Evolutionary conservation across 2,113 vertebrate genomes (phyloP), one percentile per base, ranked within the genome.

Genomic region (Gambusia holbrooki): DNA sequence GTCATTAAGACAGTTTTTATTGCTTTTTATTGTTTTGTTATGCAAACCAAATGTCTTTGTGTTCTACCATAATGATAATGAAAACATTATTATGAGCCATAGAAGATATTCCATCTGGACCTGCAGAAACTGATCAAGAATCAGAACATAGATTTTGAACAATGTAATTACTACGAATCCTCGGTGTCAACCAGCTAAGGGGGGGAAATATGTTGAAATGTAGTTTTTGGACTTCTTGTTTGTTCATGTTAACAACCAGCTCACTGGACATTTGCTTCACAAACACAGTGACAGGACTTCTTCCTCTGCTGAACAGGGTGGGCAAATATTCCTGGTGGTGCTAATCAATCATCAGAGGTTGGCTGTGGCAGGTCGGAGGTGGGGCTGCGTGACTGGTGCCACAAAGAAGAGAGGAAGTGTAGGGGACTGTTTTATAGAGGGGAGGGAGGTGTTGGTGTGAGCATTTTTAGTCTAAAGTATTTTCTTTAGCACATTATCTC

Each of bases 341-440:
- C 89, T 85, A 85, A 88, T 90, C 92, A 92, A 89, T 90, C 90
- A 85, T 74, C 83, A n/a, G 71, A 58, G 74, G 37, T 42, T 1
- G 28, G 71, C 80, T 76, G 64, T 7, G 0, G 63, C 4, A n/a
- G 89, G 90, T 89, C 90, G 88, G 76, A 88, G 87, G 81, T 84
- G 75, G 64, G 82, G 32, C 60, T 62, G 82, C 72, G 48, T 89
- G 88, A 42, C 40, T 75, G 88, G 76, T 22, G 66, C 73, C 72
- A 89, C 72, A 89, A 80, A 83, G 82, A 58, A 66, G 81, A 80
- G 71, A 86, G 90, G 88, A 91, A 90, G 88, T 89, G 73, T 29
- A 62, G 58, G 65, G 77, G 25, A 62, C 65, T 71, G 48, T 67
- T 73, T 75, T 80, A 80, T 25, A 54, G 65, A 73, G 33, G 30